Evolutionary conservation across 2,888 invertebrate species (phyloP), one percentile per base, ranked within the genome.

Genomic region (Drosophila atripex): DNA sequence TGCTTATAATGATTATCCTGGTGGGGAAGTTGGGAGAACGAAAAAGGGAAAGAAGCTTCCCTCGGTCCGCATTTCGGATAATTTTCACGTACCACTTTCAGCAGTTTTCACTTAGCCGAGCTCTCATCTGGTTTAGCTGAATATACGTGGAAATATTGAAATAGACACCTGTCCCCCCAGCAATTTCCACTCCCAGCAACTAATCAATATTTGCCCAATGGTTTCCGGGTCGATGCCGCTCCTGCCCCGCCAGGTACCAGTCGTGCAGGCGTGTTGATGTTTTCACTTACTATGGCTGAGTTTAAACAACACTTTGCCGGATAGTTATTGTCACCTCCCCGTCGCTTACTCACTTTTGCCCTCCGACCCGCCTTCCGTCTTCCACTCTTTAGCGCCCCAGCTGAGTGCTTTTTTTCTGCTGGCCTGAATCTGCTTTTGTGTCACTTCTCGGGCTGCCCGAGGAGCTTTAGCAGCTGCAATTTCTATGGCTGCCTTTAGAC

Each of bases 341-440:
- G 28, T 28, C 18, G 39, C 43, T 70, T 73, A 66, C 41, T 66
- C 61, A 50, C 65, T 64, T 32, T 41, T 28, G 60, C 61, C 46
- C 28, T 45, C 32, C 11, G 47, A 57, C 53, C 30, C 38, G 11
- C 32, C 18, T 18, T 38, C 4, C 16, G 14, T 35, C 32, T 16
- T 14, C 14, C 58, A 21, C 47, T 45, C 38, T 52, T 41, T 55
- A 14, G 45, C 60, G 38, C 45, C 21, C 60, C 11, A 14, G 43
- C 18, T 59, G 43, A 14, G 25, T 25, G 25, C 23, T 59, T 28
- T 38, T 46, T 35, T 8, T n/a, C 30, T 57, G 52, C 32, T 71
- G 70, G 25, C 70, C 87, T 78, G 82, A 58, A 84, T 80, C 70
- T 65, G 52, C 61, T 80, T 77, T 77, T 53, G 64, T 77, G 72